A percentile compares a stretch with the other conserved stretches of the same genome.
These are phyloP conservation scores for Montifringilla adamsi DNA, from an alignment of 2,113 vertebrate genomes.

Conservation along the genomic window DNA sequence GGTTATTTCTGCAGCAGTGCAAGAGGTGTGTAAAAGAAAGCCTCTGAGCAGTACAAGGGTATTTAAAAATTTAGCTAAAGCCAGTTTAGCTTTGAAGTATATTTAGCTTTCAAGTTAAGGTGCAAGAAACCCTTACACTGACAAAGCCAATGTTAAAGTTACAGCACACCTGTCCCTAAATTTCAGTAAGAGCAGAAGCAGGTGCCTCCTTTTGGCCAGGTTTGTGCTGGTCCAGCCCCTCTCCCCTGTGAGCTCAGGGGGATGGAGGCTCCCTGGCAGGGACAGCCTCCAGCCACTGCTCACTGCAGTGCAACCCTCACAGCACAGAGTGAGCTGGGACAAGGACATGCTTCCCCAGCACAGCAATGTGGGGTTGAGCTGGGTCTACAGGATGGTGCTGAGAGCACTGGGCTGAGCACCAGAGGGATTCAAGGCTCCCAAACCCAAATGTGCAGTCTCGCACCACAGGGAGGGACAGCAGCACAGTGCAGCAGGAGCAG, in stretches of 20 bases:
- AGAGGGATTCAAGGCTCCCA: not conserved
- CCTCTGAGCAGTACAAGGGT: not conserved
- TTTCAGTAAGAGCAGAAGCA: not conserved
- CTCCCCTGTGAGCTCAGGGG: accelerated
- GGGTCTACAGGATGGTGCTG: not conserved
- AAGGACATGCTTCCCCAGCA: not conserved
- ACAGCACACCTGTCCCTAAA: not conserved
- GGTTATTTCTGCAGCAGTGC: not conserved
- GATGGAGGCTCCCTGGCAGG: not conserved
- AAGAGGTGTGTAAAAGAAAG: not conserved
- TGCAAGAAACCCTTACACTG: not conserved
- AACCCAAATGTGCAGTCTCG: accelerated
- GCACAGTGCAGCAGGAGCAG: not conserved
- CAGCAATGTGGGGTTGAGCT: not conserved
- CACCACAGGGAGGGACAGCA: not conserved
- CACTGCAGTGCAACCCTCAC: accelerated
- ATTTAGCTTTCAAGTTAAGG: not conserved
- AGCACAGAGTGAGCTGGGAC: accelerated
- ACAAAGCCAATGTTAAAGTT: not conserved
- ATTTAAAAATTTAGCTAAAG: not conserved
- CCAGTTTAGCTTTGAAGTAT: not conserved
- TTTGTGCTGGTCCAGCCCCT: not conserved
- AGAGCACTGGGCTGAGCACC: too few species aligned
- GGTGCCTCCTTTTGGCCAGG: not conserved
- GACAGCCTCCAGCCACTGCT: not conserved